Base-by-base conservation (phyloP, 2,888 invertebrate genomes). In the Heliconius aoede region DNA sequence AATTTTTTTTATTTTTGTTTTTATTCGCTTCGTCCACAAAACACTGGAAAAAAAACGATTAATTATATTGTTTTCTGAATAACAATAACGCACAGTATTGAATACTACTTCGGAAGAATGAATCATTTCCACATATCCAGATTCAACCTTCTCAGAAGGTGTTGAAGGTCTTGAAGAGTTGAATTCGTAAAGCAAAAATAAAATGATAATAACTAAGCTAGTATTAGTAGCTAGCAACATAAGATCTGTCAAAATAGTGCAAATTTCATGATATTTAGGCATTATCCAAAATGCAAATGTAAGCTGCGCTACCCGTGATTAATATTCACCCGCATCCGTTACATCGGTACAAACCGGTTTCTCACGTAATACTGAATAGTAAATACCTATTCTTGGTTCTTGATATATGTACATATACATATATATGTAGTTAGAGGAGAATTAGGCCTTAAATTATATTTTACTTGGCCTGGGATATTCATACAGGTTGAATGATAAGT, bases 341-440 rank as follows among this genome's bases (percentile, higher is more conserved):
- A 65, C 65, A 65, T 65, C 24, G 65, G 65, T 65, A 65, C 65
- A 65, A 65, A 65, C 36, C 65, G 65, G 65, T 65, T 65, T 65
- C 65, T 65, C 65, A 36, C 65, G 65, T 36, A 18, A 65, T 36
- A 65, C 65, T 65, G 65, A 36, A 65, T 65, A 65, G 65, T 65
- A 65, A 65, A 65, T 65, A 40, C 65, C 65, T 36, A 28, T 36
- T 32, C 65, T 36, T 65, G 65, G 9, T 36, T 7, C 65, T 36
- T 65, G 65, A 65, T 65, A 36, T 24, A 64, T 28, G 3, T 62
- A 62, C 30, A 65, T 65, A 36, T 24, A 64, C 21, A 8, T 62
- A 62, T 62, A 7, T 32, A 9, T 32, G 21, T 11, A 64, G 1
- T 1, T 64, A 32, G 4, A 62, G 8, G 62, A 30, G 18, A 30